Conservation (phyloP, 2,888 invertebrate genomes). For the Dexiosoma caninum region DNA sequence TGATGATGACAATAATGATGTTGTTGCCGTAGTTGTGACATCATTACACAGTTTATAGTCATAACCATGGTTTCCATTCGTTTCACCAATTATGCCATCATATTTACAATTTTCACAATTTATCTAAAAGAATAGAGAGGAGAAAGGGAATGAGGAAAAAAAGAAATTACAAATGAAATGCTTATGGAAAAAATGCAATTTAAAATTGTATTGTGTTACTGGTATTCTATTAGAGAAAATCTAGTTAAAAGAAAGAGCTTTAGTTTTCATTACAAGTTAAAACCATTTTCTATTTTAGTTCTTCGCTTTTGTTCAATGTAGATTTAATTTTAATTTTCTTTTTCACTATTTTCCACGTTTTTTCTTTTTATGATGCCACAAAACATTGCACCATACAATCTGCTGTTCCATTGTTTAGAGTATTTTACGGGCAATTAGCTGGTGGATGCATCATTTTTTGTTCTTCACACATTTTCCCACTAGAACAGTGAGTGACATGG, state of each 20-base stretch:
- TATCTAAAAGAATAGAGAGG: constrained; percentile 67
- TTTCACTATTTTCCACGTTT: neutral
- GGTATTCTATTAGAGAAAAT: constrained; percentile 29
- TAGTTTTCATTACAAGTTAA: constrained; percentile 43
- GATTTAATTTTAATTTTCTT: constrained; percentile 5
- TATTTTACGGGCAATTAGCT: constrained; percentile 50
- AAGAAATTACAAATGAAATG: neutral
- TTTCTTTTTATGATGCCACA: neutral
- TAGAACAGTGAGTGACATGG: neutral
- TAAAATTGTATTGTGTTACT: constrained; percentile 51
- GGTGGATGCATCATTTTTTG: constrained; percentile 6
- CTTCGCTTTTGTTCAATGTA: constrained; percentile 9
- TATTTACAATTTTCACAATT: constrained; percentile 77
- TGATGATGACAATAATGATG: constrained; percentile 31
- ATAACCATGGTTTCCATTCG: constrained; percentile 72
- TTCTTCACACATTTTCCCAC: neutral
- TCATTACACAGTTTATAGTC: constrained; percentile 67
- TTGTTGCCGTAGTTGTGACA: constrained; percentile 60
- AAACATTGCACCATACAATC: neutral
- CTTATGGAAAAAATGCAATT: constrained; percentile 38
- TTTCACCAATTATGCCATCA: constrained; percentile 74
- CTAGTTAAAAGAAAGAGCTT: constrained; percentile 35
- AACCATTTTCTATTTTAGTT: constrained; percentile 19
- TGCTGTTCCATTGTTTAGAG: constrained; percentile 16
- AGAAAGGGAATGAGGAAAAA: neutral